Evolutionary conservation across 2,888 invertebrate genomes (phyloP).

Genomic region (Amiota mariae): DNA sequence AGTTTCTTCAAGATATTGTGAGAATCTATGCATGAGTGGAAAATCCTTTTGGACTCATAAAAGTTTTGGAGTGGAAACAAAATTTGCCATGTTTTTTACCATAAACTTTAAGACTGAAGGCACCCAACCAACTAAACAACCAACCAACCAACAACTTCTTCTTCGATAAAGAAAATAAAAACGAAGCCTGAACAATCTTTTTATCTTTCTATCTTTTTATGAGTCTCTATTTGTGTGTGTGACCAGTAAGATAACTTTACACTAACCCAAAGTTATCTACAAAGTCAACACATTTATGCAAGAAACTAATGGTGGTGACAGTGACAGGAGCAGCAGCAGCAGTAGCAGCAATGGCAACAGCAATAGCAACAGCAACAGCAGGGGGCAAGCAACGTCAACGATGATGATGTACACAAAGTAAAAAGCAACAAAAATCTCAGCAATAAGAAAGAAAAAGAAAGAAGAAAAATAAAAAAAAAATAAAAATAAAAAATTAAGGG

Average conservation of each 20-base stretch:
- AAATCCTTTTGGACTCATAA: not conserved
- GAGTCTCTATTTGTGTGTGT: not conserved
- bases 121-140: no score
- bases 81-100: no score
- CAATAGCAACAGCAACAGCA: not conserved
- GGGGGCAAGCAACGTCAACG: not conserved
- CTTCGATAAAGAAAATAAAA: no score
- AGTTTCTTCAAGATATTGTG: no score
- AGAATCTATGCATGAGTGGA: no score
- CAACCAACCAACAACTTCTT: no score
- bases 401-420: not conserved
- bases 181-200: not conserved
- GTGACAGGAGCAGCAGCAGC: not conserved
- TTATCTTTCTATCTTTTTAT: no score
- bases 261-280: conserved; percentile 20
- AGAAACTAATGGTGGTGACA: not conserved
- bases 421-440: not conserved
- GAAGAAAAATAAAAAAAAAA: not conserved
- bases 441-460: not conserved
- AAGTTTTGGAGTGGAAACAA: not conserved
- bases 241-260: not conserved
- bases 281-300: conserved; percentile 13
- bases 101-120: no score
- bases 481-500: no score
- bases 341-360: not conserved